Percentiles rank a stretch among this genome's conserved stretches.
Evolutionary conservation across 2,113 vertebrate species (phyloP).

Genomic region (Aegithalos caudatus): DNA sequence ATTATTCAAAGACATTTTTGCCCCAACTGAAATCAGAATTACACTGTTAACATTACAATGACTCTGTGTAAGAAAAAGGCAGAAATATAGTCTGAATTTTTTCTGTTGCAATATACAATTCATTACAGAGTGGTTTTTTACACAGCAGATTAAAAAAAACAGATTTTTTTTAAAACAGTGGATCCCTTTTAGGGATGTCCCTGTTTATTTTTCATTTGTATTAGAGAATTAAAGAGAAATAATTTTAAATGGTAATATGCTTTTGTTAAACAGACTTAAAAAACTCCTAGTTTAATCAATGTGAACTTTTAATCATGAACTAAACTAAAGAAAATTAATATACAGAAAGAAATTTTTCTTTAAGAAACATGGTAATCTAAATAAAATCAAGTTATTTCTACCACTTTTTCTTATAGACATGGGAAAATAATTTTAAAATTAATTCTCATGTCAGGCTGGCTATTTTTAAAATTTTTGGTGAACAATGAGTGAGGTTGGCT

Average conservation of each 20-base stretch:
- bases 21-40: background rate
- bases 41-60: background rate
- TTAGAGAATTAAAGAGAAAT: background rate
- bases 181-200: background rate
- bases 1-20: background rate
- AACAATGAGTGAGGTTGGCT: background rate
- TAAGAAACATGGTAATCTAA: background rate
- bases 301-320: background rate
- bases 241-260: background rate
- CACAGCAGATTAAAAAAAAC: fast-evolving
- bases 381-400: background rate
- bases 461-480: background rate
- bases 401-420: background rate
- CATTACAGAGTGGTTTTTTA: background rate
- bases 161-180: background rate
- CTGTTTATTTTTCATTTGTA: background rate
- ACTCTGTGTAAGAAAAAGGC: background rate
- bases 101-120: background rate
- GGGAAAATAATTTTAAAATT: background rate
- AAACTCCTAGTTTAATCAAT: background rate
- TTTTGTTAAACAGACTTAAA: background rate
- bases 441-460: background rate
- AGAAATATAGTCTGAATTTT: background rate
- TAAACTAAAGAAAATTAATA: background rate
- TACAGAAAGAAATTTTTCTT: background rate